Evolutionary conservation across 2,797 vertebrate genomes (phyloP).

Genomic region (Simalia tracyae): DNA sequence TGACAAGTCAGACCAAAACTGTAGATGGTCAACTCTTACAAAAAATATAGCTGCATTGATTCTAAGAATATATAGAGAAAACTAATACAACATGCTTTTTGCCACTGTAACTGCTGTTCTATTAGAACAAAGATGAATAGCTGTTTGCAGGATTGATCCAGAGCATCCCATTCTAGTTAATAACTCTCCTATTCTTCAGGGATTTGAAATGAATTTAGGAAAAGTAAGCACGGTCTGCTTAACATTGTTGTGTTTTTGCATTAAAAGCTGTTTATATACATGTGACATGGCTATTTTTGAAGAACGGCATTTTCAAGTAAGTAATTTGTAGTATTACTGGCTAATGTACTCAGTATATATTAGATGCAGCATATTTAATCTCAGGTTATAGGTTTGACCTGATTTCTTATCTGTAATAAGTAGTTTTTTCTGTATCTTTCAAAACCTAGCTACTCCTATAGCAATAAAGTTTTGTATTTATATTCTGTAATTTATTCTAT

Average conservation of each 20-base stretch:
- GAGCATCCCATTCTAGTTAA: neutral
- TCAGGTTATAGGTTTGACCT: neutral
- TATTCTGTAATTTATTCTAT: neutral
- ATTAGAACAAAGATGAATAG: neutral
- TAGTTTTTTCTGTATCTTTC: neutral
- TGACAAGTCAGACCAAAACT: neutral
- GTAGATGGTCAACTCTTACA: neutral
- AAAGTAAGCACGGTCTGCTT: neutral
- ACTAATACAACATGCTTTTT: neutral
- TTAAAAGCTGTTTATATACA: neutral
- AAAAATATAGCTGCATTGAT: neutral
- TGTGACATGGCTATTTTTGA: neutral
- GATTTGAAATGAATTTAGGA: neutral
- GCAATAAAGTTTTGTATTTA: fast-evolving
- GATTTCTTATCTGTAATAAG: neutral
- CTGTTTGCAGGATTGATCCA: neutral
- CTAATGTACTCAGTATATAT: neutral
- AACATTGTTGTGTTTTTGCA: neutral
- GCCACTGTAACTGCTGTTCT: neutral
- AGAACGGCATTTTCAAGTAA: neutral
- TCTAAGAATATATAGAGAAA: neutral
- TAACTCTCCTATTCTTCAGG: neutral
- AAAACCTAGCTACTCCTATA: neutral
- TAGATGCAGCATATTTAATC: neutral
- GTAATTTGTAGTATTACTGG: neutral